phyloP scores from a whole-genome alignment of 1,140 invertebrate genomes.

The Panagrolaimus sp. region DNA sequence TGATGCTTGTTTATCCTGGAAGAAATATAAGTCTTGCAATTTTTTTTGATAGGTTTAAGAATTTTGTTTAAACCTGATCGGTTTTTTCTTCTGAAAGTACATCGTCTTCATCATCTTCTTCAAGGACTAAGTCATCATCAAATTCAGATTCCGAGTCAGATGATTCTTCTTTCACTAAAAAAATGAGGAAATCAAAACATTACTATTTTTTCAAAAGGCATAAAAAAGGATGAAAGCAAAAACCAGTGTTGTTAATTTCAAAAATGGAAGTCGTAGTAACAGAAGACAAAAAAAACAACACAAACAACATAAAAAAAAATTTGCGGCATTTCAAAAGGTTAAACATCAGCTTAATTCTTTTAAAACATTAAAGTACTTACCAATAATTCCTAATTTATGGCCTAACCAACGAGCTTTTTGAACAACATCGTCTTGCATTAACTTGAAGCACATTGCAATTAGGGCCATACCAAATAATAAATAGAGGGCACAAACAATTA shows the following conservation, averaged over 20 bases:
- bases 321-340: neutral
- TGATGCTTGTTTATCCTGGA: conserved; percentile 51
- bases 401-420: conserved; percentile 58
- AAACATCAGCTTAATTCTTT: neutral
- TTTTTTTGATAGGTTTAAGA: conserved; percentile 7
- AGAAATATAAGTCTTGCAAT: neutral
- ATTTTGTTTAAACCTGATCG: conserved; percentile 40
- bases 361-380: conserved; percentile 27
- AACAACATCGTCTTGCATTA: conserved; percentile 82
- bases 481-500: conserved; percentile 76
- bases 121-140: conserved; percentile 54
- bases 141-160: conserved; percentile 56
- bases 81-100: conserved; percentile 49
- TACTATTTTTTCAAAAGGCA: too few species aligned
- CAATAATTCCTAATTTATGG: conserved; percentile 58
- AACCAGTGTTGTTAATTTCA: too few species aligned
- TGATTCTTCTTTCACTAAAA: conserved; percentile 56
- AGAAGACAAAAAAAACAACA: neutral
- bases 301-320: conserved; percentile 14
- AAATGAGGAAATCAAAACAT: neutral
- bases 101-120: conserved; percentile 57
- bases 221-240: too few species aligned
- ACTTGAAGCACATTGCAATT: conserved; percentile 76
- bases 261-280: too few species aligned
- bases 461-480: conserved; percentile 78